Percentiles rank a stretch among this genome's conserved stretches.
phyloP scores from a whole-genome alignment of 2,888 invertebrate genomes.

The Chaetogeoica ovagalla region DNA sequence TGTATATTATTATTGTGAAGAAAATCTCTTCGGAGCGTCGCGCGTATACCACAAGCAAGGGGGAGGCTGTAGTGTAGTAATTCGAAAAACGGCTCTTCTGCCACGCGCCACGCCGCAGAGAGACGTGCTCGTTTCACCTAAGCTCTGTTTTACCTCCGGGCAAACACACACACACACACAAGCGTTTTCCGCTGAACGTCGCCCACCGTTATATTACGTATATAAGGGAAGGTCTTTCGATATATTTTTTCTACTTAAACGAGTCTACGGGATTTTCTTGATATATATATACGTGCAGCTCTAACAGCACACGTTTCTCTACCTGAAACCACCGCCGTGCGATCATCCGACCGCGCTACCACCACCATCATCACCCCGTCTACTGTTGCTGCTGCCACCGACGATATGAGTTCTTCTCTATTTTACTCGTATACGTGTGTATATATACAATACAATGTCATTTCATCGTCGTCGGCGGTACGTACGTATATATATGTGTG shows the following conservation, averaged over 20 bases:
- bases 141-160: not conserved
- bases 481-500: not conserved
- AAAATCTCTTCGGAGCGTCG: too few species aligned
- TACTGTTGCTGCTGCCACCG: too few species aligned
- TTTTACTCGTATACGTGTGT: too few species aligned
- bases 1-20: not conserved
- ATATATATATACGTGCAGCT: too few species aligned
- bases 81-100: too few species aligned
- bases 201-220: not conserved
- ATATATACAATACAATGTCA: constrained; percentile 19
- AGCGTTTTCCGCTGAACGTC: constrained; percentile 10
- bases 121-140: not conserved
- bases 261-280: constrained; percentile 20
- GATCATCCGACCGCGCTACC: not conserved
- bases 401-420: constrained; percentile 10
- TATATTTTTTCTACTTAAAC: constrained; percentile 32
- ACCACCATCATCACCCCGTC: not conserved
- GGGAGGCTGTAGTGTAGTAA: too few species aligned
- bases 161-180: not conserved
- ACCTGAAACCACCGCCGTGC: not conserved
- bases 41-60: too few species aligned
- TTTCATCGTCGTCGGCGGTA: not conserved
- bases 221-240: constrained; percentile 1
- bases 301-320: not conserved
- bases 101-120: too few species aligned